These are phyloP conservation scores for Rissa tridactyla DNA, from an alignment of 2,113 vertebrate genomes.

Conservation along the genomic window DNA sequence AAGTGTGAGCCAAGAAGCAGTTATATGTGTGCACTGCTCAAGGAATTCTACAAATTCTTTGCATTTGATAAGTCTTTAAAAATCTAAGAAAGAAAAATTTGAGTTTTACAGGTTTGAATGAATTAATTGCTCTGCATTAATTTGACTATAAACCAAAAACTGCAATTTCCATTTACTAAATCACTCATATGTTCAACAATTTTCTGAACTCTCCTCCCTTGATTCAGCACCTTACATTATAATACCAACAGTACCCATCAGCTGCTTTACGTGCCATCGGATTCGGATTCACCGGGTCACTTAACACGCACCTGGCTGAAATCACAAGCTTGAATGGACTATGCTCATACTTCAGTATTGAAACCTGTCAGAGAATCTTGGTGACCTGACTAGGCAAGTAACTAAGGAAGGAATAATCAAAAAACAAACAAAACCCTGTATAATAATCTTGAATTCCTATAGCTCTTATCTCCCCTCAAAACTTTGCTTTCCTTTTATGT, in stretches of 20 bases:
- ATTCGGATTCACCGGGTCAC: neutral
- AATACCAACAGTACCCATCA: neutral
- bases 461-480: neutral
- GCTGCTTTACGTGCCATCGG: neutral
- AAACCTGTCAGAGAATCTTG: neutral
- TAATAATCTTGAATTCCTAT: neutral
- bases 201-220: neutral
- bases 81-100: neutral
- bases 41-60: neutral
- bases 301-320: neutral
- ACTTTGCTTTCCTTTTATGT: neutral
- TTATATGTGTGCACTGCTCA: neutral
- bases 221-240: neutral
- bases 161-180: neutral
- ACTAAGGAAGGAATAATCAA: neutral
- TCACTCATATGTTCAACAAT: neutral
- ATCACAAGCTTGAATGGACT: neutral
- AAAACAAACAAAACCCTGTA: neutral
- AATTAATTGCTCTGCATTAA: neutral
- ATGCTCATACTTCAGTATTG: neutral
- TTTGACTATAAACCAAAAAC: neutral
- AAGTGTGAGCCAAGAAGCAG: neutral
- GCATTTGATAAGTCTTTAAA: neutral
- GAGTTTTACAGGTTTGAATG: neutral
- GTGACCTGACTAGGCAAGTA: neutral